Conservation (phyloP, 1,140 invertebrate species). For the Myzus persicae region DNA sequence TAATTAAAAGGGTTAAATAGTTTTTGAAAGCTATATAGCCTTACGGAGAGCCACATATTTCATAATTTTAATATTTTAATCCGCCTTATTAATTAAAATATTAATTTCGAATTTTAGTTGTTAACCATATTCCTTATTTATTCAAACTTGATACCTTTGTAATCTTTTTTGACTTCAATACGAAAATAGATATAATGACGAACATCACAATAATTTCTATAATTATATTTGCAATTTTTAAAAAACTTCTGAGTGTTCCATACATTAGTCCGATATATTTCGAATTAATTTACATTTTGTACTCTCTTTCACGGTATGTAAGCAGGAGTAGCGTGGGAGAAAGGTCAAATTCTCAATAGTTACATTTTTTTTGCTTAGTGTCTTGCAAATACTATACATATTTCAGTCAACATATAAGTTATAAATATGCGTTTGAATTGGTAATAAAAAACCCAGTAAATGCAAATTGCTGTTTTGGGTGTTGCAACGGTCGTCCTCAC, state of each 20-base stretch:
- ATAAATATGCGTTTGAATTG: not conserved
- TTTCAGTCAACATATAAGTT: not conserved
- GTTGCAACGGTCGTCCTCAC: too few species aligned
- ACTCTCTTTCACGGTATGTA: too few species aligned
- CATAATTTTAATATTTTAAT: constrained; percentile 13
- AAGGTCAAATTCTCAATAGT: not conserved
- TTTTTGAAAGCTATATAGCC: not conserved
- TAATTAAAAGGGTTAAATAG: constrained; percentile 2
- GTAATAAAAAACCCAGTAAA: not conserved
- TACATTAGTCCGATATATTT: not conserved
- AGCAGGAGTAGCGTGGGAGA: too few species aligned
- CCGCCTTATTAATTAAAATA: not conserved
- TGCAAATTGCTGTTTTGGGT: too few species aligned
- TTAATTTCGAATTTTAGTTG: not conserved
- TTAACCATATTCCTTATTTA: not conserved
- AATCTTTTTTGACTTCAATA: not conserved
- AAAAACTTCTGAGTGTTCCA: not conserved
- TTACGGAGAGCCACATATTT: not conserved
- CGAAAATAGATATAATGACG: not conserved
- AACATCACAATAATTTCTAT: not conserved
- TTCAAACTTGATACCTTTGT: not conserved
- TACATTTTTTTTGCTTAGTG: not conserved
- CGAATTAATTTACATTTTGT: too few species aligned
- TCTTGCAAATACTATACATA: not conserved
- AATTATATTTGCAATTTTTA: not conserved